Percentiles rank a stretch among this genome's conserved stretches.
phyloP scores from a whole-genome alignment of 2,888 invertebrate genomes.

The Parasteatoda lunata region DNA sequence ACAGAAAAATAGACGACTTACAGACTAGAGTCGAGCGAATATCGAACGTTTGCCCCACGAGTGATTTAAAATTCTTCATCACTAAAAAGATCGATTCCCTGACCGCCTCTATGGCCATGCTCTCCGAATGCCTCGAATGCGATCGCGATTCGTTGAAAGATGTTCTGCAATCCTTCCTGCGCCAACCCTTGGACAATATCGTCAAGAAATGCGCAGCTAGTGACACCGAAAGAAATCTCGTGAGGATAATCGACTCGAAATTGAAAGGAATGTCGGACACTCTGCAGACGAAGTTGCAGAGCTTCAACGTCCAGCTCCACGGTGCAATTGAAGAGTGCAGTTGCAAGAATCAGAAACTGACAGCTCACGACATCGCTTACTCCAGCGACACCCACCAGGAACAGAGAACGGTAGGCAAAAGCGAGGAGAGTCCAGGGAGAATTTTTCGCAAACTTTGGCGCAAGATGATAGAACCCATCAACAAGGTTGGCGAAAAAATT shows the following conservation, averaged over 20 bases:
- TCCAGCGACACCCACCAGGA: slow-evolving; percentile 54
- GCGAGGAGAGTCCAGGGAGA: slow-evolving; percentile 57
- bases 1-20: slow-evolving; percentile 60
- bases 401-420: slow-evolving; percentile 23
- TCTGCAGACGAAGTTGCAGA: slow-evolving; percentile 45
- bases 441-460: slow-evolving; percentile 68
- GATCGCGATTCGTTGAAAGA: slow-evolving; percentile 56
- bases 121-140: slow-evolving; percentile 63
- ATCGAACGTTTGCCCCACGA: slow-evolving; percentile 41
- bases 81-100: slow-evolving; percentile 58
- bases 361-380: slow-evolving; percentile 53
- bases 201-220: slow-evolving; percentile 46
- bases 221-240: slow-evolving; percentile 42
- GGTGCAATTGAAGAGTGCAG: slow-evolving; percentile 27
- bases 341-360: slow-evolving; percentile 18
- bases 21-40: slow-evolving; percentile 54
- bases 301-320: slow-evolving; percentile 35
- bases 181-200: slow-evolving; percentile 53
- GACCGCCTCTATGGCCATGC: slow-evolving; percentile 43
- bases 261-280: slow-evolving; percentile 49
- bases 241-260: slow-evolving; percentile 47
- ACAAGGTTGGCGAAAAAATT: slow-evolving; percentile 60
- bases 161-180: slow-evolving; percentile 40
- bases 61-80: slow-evolving; percentile 59
- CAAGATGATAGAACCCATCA: slow-evolving; percentile 66